Evolutionary conservation across 2,113 vertebrate species (phyloP), one percentile per base, ranked within the genome.

Genomic region (Gorsachius goisagi): DNA sequence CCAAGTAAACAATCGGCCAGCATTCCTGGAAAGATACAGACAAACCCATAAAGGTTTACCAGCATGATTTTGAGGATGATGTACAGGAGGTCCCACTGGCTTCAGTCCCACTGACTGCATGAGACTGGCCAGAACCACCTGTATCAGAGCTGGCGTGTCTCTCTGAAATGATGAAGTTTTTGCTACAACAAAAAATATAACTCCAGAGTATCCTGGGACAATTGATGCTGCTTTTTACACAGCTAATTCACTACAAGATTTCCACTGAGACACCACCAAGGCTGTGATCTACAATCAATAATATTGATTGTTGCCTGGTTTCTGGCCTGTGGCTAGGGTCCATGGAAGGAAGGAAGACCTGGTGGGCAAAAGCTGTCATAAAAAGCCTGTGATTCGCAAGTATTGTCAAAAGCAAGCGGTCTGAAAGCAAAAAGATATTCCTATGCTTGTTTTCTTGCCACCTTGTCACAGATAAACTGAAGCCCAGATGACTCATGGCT

Each of bases 61-160:
- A 79, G 47, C 41, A 50, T 27, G 35, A 30, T 50, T 33, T 4
- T 64, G 39, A 52, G 47, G 47, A 11, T 4, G 11, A 26, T 41
- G 33, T 72, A 47, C 11, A 41, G 71, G 47, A 90, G 45, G 37
- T 68, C 26, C 24, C 27, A 21, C 18, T 37, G 60, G 20, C 60
- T 71, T 41, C 62, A 39, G 58, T 33, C 62, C n/a, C 3, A 0
- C 52, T 21, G 33, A 35, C 32, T 11, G 21, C 30, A 18, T 8
- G 9, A n/a, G 45, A 11, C 62, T 83, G 67, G 30, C 11, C 68
- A 63, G 85, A 81, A 52, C 18, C 53, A 15, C 23, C 39, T 23
- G 50, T 5, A 27, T 6, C 18, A 11, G 15, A 71, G 44, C 37
- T 55, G 35, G 18, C 2, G 0, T 2, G 0, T 18, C 39, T 58